Conservation (phyloP, 2,113 vertebrate genomes). For the Tursiops truncatus region DNA sequence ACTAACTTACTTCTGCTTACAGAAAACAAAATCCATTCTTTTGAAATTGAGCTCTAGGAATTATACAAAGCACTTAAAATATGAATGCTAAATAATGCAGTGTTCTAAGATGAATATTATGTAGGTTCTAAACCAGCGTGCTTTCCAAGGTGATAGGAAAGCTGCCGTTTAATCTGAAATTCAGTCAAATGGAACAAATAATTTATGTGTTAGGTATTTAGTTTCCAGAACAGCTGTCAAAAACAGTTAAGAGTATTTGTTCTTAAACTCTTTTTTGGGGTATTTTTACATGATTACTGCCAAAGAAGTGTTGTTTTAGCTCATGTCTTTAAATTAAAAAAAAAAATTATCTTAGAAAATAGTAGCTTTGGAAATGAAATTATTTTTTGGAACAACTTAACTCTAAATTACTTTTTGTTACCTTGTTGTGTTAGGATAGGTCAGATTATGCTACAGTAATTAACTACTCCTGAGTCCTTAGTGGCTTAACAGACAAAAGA, state of each 20-base stretch:
- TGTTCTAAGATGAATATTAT: slow-evolving; percentile 40
- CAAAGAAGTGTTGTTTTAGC: not conserved
- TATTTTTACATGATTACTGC: not conserved
- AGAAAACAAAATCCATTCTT: slow-evolving; percentile 23
- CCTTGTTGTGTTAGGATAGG: not conserved
- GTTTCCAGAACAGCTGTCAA: slow-evolving; percentile 19
- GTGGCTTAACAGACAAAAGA: not conserved
- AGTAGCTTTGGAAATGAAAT: not conserved
- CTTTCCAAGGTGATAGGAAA: not conserved
- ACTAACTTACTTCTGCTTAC: not conserved
- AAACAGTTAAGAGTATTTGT: not conserved
- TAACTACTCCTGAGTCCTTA: not conserved
- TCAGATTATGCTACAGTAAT: not conserved
- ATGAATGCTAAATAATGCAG: not conserved
- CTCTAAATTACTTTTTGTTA: not conserved
- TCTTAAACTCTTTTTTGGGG: not conserved
- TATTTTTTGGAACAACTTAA: not conserved
- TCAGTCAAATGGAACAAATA: slow-evolving; percentile 10
- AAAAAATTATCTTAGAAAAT: not conserved
- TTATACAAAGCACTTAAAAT: slow-evolving; percentile 3
- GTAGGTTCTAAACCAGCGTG: not conserved
- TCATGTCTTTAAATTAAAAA: not conserved
- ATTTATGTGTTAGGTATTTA: not conserved
- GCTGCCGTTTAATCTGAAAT: slow-evolving; percentile 29
- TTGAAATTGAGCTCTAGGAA: slow-evolving; percentile 20